phyloP scores from a whole-genome alignment of 2,113 vertebrate genomes.

The Campylomormyrus numenius region DNA sequence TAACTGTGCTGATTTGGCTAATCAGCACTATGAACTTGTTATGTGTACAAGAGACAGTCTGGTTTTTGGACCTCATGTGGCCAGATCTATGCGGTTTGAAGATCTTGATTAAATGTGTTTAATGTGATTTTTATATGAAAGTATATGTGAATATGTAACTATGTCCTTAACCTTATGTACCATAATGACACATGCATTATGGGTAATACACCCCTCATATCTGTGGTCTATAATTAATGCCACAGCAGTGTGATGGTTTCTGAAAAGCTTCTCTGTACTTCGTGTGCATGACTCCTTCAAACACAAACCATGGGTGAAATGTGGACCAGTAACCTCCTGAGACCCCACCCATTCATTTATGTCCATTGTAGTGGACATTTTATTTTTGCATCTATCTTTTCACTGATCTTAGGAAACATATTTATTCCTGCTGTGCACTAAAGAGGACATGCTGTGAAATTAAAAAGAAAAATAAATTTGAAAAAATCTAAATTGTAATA shows the following conservation, averaged over 20 bases:
- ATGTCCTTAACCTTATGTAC: background rate
- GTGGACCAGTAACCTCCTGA: background rate
- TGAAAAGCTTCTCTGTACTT: background rate
- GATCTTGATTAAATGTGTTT: background rate
- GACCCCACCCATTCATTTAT: too few relatives aligned
- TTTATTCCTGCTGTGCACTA: too few relatives aligned
- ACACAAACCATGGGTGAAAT: background rate
- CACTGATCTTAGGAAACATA: too few relatives aligned
- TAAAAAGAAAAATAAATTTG: too few relatives aligned
- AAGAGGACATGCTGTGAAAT: too few relatives aligned
- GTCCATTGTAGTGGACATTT: too few relatives aligned
- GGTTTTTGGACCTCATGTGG: background rate
- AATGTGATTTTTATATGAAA: background rate
- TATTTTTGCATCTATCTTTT: too few relatives aligned
- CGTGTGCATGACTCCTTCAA: background rate
- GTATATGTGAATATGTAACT: background rate
- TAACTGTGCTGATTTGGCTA: background rate
- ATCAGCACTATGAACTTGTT: background rate
- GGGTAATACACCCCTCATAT: background rate
- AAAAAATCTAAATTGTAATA: too few relatives aligned
- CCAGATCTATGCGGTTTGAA: background rate
- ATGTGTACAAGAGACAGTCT: background rate
- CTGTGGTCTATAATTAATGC: background rate
- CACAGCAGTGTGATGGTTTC: background rate
- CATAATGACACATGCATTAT: background rate